Percentiles rank a stretch among this genome's conserved stretches.
Evolutionary conservation across 64 coral and sea anemone species (phyloP).

Genomic region (Actinia tenebrosa): DNA sequence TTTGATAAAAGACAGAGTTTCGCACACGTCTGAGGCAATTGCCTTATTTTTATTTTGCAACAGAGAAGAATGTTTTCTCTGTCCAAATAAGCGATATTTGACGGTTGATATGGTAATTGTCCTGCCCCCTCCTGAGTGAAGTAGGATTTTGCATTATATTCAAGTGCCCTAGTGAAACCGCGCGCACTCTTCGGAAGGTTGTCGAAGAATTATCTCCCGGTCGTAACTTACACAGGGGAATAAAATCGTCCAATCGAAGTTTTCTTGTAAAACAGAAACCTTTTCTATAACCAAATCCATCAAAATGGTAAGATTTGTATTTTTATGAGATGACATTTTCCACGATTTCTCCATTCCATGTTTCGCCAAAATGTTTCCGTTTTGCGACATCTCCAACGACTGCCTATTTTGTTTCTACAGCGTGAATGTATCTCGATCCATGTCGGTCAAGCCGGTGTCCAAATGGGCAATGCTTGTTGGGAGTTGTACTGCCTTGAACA

Average conservation of each 20-base stretch:
- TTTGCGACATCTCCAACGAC: neutral
- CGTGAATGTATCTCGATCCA: constrained; percentile 74
- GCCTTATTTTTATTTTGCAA: neutral
- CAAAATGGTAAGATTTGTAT: neutral
- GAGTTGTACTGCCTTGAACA: constrained; percentile 74
- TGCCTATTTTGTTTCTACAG: constrained; percentile 19
- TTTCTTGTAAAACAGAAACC: neutral
- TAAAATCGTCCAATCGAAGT: neutral
- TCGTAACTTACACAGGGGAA: constrained; percentile 24
- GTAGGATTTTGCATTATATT: neutral
- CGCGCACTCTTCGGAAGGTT: neutral
- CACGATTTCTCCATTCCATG: neutral
- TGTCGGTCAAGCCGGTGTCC: constrained; percentile 71
- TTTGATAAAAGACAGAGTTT: neutral
- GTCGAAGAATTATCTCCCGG: constrained; percentile 1
- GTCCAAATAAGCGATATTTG: neutral
- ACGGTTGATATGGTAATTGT: neutral
- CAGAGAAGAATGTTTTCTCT: neutral
- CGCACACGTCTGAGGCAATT: neutral
- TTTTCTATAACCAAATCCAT: neutral
- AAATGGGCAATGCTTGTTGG: constrained; percentile 81
- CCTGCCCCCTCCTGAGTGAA: neutral
- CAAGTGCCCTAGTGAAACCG: neutral
- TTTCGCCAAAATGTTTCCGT: neutral
- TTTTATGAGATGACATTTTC: no score